Percentiles rank a stretch among this genome's conserved stretches.
Conservation (phyloP, 2,888 invertebrate genomes). For the Kuschelorhynchus macadamiae region DNA sequence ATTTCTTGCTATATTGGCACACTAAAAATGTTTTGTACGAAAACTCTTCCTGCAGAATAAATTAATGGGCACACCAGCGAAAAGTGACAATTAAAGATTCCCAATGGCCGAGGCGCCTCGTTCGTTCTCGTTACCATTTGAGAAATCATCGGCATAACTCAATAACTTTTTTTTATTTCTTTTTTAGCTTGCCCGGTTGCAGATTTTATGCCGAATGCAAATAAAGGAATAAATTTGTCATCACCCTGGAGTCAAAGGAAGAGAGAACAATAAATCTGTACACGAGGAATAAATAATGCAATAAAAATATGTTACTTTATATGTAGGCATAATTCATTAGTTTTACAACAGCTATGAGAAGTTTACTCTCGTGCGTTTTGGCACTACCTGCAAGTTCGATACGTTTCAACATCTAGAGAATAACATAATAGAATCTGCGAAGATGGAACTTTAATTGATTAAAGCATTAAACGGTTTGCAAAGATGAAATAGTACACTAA, state of each 20-base stretch:
- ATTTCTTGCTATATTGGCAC: too few relatives aligned
- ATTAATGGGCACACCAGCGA: constrained; percentile 39
- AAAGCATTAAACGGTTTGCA: too few relatives aligned
- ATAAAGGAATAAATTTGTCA: constrained; percentile 50
- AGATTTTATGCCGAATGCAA: constrained; percentile 49
- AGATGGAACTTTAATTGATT: too few relatives aligned
- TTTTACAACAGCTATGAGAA: background rate
- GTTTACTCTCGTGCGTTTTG: too few relatives aligned
- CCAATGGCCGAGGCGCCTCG: constrained; percentile 48
- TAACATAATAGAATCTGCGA: too few relatives aligned
- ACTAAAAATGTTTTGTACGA: too few relatives aligned
- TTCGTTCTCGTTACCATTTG: constrained; percentile 52
- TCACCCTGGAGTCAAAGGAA: constrained; percentile 37
- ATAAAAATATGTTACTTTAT: constrained; percentile 1
- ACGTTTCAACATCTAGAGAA: too few relatives aligned
- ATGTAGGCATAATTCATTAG: background rate
- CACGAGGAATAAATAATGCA: constrained; percentile 1
- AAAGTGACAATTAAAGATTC: constrained; percentile 52
- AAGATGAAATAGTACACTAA: too few relatives aligned
- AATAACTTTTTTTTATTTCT: constrained; percentile 34
- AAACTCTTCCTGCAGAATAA: constrained; percentile 38
- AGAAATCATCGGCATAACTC: constrained; percentile 52
- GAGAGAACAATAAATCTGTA: constrained; percentile 37
- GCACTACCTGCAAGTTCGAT: too few relatives aligned
- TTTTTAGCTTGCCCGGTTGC: constrained; percentile 33